A percentile compares a stretch with the other conserved stretches of the same genome.
These are phyloP conservation scores for Eonycteris spelaea DNA, from an alignment of 2,113 vertebrate species.

Conservation along the genomic window DNA sequence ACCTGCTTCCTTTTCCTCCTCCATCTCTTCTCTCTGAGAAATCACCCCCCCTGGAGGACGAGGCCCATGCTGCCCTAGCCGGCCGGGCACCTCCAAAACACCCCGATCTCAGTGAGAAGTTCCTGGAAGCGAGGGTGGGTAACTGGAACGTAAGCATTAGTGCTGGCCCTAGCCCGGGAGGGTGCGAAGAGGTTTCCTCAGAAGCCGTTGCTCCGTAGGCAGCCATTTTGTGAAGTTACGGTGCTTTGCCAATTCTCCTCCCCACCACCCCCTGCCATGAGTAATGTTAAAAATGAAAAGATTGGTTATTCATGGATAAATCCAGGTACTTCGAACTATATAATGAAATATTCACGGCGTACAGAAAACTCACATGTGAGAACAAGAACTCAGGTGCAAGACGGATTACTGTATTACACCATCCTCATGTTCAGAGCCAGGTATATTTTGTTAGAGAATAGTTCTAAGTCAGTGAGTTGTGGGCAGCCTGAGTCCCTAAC, in stretches of 20 bases:
- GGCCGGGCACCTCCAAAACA: background rate
- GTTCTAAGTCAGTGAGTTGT: background rate
- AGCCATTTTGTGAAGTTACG: constrained; percentile 40
- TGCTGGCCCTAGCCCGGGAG: too few species aligned
- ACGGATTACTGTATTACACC: background rate
- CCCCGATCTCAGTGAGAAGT: background rate
- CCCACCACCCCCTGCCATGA: background rate
- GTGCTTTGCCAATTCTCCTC: background rate
- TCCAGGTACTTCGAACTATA: background rate
- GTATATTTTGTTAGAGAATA: background rate
- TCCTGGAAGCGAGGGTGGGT: constrained; percentile 4
- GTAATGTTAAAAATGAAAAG: background rate
- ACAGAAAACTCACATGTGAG: background rate
- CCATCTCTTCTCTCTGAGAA: constrained; percentile 16
- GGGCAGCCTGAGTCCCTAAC: background rate
- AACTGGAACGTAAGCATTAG: background rate
- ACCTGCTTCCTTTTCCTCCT: background rate
- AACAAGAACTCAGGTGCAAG: background rate
- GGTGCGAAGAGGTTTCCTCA: background rate
- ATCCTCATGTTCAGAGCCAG: background rate
- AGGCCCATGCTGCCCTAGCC: background rate
- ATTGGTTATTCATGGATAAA: background rate
- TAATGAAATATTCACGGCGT: background rate
- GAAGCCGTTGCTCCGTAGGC: constrained; percentile 9
- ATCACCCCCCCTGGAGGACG: background rate